Percentiles rank a stretch among this genome's conserved stretches.
Evolutionary conservation across 1,140 invertebrate genomes (phyloP).

Genomic region (Leptinotarsa lineolata): DNA sequence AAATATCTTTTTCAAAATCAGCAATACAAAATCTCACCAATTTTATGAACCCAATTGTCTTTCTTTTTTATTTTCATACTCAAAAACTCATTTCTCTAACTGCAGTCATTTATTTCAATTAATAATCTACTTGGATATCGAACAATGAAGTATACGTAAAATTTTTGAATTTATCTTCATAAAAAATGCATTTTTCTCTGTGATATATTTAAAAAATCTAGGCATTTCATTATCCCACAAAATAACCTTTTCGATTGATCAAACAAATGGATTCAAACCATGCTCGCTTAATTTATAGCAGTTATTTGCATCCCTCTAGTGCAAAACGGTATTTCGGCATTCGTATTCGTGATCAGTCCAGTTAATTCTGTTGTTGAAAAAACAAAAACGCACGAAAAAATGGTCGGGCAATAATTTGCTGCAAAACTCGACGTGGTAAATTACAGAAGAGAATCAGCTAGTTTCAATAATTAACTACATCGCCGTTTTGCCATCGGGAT

Average conservation of each 20-base stretch:
- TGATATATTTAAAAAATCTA: no score
- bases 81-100: no score
- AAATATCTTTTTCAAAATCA: no score
- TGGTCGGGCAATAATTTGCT: background rate
- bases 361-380: constrained; percentile 12
- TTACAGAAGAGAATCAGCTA: constrained; percentile 9
- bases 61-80: no score
- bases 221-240: background rate
- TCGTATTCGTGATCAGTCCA: background rate
- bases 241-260: background rate
- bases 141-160: no score
- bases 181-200: no score
- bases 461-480: constrained; percentile 6
- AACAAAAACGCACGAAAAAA: constrained; percentile 6
- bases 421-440: constrained; percentile 8
- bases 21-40: no score
- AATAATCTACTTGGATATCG: no score
- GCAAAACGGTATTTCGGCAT: background rate
- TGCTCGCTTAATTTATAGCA: background rate
- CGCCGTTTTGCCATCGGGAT: background rate
- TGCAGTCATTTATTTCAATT: no score
- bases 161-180: no score
- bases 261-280: constrained; percentile 1
- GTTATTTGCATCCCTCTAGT: background rate
- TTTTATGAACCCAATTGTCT: no score